Evolutionary conservation across 2,888 invertebrate genomes (phyloP).

Genomic region (Blastobasis lacticolella): DNA sequence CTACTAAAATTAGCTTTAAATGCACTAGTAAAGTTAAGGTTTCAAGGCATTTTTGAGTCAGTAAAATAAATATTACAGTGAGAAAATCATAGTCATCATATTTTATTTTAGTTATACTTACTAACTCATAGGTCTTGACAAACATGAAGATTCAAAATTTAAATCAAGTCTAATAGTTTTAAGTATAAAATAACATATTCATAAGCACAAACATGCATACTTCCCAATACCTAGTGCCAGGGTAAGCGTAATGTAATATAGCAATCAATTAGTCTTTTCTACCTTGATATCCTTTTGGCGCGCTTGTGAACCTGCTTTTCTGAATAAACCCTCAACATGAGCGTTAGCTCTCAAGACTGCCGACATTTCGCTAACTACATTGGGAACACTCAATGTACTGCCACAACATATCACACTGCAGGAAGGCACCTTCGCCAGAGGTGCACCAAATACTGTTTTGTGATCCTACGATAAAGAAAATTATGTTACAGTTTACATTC

Average conservation of each 20-base stretch:
- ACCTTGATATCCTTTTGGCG: slow-evolving; percentile 89
- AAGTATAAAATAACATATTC: too few relatives aligned
- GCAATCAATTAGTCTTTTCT: slow-evolving; percentile 3
- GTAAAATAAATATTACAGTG: too few relatives aligned
- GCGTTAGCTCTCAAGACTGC: slow-evolving; percentile 79
- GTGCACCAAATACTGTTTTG: slow-evolving; percentile 65
- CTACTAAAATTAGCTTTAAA: too few relatives aligned
- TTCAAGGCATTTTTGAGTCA: too few relatives aligned
- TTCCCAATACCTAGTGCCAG: background rate
- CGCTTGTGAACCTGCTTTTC: slow-evolving; percentile 89
- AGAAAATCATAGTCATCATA: too few relatives aligned
- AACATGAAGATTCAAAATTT: too few relatives aligned
- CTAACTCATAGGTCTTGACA: too few relatives aligned
- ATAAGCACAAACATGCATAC: background rate
- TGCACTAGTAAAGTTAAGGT: too few relatives aligned
- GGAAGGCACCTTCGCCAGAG: slow-evolving; percentile 60
- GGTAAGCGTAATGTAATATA: background rate
- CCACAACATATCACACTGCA: slow-evolving; percentile 78
- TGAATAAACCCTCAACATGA: slow-evolving; percentile 87
- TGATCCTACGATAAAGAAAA: slow-evolving; percentile 43
- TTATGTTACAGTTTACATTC: background rate
- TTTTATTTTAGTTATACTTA: too few relatives aligned
- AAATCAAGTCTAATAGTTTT: too few relatives aligned
- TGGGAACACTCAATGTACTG: slow-evolving; percentile 80
- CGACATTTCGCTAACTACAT: slow-evolving; percentile 82